Conservation (phyloP, 2,797 vertebrate genomes). For the Leucoraja ocellata region DNA sequence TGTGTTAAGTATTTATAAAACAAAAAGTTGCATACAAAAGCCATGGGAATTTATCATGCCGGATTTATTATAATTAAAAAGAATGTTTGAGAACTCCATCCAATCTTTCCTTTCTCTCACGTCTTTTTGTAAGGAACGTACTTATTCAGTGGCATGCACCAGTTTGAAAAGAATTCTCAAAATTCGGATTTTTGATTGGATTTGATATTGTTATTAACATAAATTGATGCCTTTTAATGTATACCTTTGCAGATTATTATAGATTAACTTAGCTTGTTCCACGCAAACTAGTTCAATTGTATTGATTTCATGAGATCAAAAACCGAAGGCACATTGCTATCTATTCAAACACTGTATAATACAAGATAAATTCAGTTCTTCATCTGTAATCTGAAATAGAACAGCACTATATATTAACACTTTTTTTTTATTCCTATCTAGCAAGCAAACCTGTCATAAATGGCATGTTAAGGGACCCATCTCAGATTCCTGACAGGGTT, state of each 20-base stretch:
- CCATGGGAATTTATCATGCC: background rate
- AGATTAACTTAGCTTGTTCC: background rate
- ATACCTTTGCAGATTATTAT: background rate
- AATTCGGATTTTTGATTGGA: background rate
- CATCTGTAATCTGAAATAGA: conserved; percentile 38
- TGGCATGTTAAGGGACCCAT: conserved; percentile 88
- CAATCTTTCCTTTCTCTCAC: background rate
- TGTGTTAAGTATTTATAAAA: background rate
- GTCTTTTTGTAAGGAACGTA: background rate
- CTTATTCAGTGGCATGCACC: background rate
- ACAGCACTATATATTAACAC: conserved; percentile 33
- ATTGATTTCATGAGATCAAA: conserved; percentile 37
- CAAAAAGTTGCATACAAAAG: background rate
- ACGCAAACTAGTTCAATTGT: conserved; percentile 22
- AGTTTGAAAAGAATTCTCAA: background rate
- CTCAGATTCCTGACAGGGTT: conserved; percentile 81
- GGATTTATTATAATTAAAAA: background rate
- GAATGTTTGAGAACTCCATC: background rate
- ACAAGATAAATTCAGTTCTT: conserved; percentile 37
- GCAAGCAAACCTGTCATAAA: conserved; percentile 82
- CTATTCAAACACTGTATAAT: conserved; percentile 20
- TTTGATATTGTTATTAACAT: background rate
- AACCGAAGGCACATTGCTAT: conserved; percentile 20
- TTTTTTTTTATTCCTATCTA: conserved; percentile 49
- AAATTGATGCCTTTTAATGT: background rate